Base-by-base conservation (phyloP, 2,888 invertebrate species). In the Aleiodes testaceus region DNA sequence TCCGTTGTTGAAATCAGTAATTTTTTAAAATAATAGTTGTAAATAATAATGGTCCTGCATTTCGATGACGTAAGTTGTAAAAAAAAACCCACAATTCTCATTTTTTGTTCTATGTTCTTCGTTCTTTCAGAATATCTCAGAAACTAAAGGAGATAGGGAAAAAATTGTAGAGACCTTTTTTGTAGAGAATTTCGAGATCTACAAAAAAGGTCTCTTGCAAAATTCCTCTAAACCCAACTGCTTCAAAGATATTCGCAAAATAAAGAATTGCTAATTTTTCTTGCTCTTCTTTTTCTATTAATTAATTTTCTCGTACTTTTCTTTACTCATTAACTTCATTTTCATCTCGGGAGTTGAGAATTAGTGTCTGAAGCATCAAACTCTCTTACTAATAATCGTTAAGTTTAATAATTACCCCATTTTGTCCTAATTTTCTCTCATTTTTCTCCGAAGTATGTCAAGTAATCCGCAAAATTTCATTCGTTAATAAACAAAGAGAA, bases 311-410 rank as follows among this genome's bases (percentile, higher is more conserved):
- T 36, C 9, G 36, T 36, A 6, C 36, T 36, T 36, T 36, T 9
- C 9, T 3, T 36, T 36, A 6, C 7, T 36, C 36, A 36, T 36
- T 36, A 36, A 7, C 36, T 36, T 36, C 9, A 11, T 59, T 30
- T 42, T 36, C 18, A 3, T 0, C 36, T 59, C 36, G 3, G 11
- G 14, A 6, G 6, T n/a, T 55, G 14, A 18, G 6, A 16, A 16
- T 7, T 6, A n/a, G 9, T 4, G 12, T 52, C 3, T 30, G 4
- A 18, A 50, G 3, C 14, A 50, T 59, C 14, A 22, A 12, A 20
- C 14, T 59, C 16, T 14, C 26, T 59, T 36, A 18, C 26, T 59
- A 59, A 36, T 36, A 16, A 59, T 59, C 59, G 59, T 59, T 59
- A 59, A 12, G 59, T 36, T 59, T 59, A 59, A 59, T 59, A 18